A percentile compares a stretch with the other conserved stretches of the same genome.
Evolutionary conservation across 2,888 invertebrate species (phyloP).

Genomic region (Pseudeuparius sepicola): DNA sequence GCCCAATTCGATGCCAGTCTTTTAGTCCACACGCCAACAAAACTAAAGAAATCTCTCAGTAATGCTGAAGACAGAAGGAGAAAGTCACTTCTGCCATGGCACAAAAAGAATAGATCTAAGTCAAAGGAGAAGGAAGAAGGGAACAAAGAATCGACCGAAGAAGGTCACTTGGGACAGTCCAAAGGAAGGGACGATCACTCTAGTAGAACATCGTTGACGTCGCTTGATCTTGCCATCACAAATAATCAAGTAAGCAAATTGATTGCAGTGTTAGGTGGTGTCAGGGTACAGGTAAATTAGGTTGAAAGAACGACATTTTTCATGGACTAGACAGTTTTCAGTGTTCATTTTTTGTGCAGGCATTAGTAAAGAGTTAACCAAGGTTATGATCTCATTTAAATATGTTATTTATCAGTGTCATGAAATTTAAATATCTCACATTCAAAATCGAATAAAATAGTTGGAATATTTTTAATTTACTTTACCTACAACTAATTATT

Average conservation of each 20-base stretch:
- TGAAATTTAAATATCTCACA: too few relatives aligned
- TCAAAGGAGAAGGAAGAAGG: conserved; percentile 49
- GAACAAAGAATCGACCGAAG: conserved; percentile 13
- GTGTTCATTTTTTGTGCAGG: too few relatives aligned
- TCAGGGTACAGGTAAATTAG: too few relatives aligned
- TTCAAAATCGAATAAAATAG: too few relatives aligned
- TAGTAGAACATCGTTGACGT: conserved; percentile 50
- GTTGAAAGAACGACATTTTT: conserved; percentile 9
- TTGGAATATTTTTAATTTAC: too few relatives aligned
- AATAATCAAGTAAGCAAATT: conserved; percentile 26
- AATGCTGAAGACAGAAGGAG: conserved; percentile 84
- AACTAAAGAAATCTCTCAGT: conserved; percentile 75
- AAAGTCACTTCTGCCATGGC: conserved; percentile 84
- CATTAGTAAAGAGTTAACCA: too few relatives aligned
- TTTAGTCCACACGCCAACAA: conserved; percentile 26
- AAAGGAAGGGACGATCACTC: conserved; percentile 41
- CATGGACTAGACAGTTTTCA: conserved; percentile 29
- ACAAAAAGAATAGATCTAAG: conserved; percentile 60
- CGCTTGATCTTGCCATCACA: conserved; percentile 46
- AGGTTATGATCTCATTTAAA: too few relatives aligned
- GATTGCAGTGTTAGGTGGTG: not conserved
- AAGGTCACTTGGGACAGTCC: conserved; percentile 13
- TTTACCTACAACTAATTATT: too few relatives aligned
- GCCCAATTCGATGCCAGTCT: too few relatives aligned
- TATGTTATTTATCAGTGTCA: too few relatives aligned